Conservation (phyloP, 2,888 invertebrate species). For the Sminthurinus aureus region DNA sequence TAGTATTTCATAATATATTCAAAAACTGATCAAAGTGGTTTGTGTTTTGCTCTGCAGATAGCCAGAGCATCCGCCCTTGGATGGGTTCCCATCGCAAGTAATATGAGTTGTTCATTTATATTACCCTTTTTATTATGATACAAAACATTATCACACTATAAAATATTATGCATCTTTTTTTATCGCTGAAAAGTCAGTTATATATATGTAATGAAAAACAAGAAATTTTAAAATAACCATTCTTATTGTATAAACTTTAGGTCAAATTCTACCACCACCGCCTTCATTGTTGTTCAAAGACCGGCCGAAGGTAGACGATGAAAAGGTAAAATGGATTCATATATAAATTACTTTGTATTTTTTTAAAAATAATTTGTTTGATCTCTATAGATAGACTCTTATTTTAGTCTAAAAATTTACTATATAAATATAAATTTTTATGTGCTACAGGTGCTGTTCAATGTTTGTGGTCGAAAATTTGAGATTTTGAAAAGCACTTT, state of each 20-base stretch:
- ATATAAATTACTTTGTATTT: background rate
- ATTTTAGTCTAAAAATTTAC: background rate
- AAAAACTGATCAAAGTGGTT: no score
- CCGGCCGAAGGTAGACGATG: background rate
- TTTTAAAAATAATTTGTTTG: no score
- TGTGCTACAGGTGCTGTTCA: background rate
- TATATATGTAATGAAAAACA: no score
- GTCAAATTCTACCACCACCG: background rate
- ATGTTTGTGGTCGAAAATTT: slow-evolving; percentile 66
- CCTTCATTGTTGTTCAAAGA: background rate
- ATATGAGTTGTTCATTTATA: background rate
- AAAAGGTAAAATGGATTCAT: background rate
- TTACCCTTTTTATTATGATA: background rate
- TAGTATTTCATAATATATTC: no score
- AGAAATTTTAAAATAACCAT: background rate
- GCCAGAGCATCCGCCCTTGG: slow-evolving; percentile 99
- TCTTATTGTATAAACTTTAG: background rate
- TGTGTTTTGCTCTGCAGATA: slow-evolving; percentile 57
- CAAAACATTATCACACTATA: background rate
- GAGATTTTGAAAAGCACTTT: slow-evolving; percentile 99
- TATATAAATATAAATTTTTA: background rate
- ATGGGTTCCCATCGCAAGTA: slow-evolving; percentile 69
- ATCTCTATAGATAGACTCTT: background rate
- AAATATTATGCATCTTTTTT: background rate
- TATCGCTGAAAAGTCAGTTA: no score